Base-by-base conservation (phyloP, 92 coral and sea anemone genomes). In the Siderastrea siderea region DNA sequence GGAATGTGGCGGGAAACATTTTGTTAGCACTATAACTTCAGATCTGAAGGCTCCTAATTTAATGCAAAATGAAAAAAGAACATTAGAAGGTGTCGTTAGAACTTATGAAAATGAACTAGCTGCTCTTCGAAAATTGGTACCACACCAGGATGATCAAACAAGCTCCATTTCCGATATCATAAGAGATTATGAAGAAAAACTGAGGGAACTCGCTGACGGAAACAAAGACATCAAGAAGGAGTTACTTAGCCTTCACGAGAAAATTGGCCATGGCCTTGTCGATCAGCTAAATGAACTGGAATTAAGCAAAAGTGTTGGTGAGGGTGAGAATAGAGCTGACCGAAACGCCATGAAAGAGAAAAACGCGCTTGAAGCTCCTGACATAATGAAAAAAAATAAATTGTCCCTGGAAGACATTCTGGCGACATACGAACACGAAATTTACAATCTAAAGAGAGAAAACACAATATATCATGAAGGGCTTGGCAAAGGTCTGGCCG, bases 401-500 rank as follows among this genome's bases (percentile, higher is more conserved):
- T 16, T 13, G 69, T 6, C 49, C 1, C 53, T 48, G 14, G 47
- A 7, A 26, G 38, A 26, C 38, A 26, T 26, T 26, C 38, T 26
- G 38, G 38, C 38, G 38, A 26, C 38, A 26, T 26, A 26, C 38
- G 38, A 26, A 26, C 38, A 26, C 38, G 38, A 26, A 26, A 26
- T 80, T 69, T 45, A 49, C 15, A 19, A 73, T 6, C 57, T 80
- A 2, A 69, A 59, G 58, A 63, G 81, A 72, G 91, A 86, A 67
- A 86, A 85, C 80, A 68, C 57, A 57, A 58, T 65, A 7, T 78
- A 76, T 59, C 54, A 53, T 46, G 86, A 59, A 38, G 68, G 76
- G 51, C 71, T 89, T 5, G 89, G 90, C 46, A 60, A 85, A 46
- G 81, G 49, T 15, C 71, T 77, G 12, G 90, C 92, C 14, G 78